A percentile compares a stretch with the other conserved stretches of the same genome.
Evolutionary conservation across 2,113 vertebrate species (phyloP).

Genomic region (Panthera uncia): DNA sequence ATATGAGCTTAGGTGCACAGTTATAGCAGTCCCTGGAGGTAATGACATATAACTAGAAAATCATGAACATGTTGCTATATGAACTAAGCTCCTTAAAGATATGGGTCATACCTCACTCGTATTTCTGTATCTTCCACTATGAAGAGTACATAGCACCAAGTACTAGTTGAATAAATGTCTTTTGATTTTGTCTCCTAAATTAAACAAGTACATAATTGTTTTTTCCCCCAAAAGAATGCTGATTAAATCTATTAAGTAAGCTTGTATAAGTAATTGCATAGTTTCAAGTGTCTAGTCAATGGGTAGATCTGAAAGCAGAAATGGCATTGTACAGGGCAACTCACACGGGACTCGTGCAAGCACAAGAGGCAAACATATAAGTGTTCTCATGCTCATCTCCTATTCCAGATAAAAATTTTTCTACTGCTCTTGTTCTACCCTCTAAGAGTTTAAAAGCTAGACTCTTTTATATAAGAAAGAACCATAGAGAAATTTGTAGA

Average conservation of each 20-base stretch:
- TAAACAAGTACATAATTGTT: background rate
- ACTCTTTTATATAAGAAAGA: background rate
- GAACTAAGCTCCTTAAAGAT: background rate
- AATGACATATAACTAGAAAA: background rate
- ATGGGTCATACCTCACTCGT: background rate
- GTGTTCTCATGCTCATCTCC: background rate
- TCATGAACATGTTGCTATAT: background rate
- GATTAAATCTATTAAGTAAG: background rate
- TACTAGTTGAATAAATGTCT: background rate
- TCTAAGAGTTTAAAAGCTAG: background rate
- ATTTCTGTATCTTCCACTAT: background rate
- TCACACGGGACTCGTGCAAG: background rate
- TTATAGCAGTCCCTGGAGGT: background rate
- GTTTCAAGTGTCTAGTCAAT: background rate
- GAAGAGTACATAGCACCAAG: no score
- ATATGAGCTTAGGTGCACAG: background rate
- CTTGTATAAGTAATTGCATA: background rate
- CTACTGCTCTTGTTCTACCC: background rate
- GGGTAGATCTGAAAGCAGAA: background rate
- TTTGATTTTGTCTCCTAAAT: slow-evolving; percentile 22
- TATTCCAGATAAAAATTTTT: background rate
- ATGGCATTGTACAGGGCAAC: background rate
- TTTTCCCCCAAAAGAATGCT: background rate
- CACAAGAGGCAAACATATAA: background rate
- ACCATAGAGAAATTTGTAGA: background rate